Evolutionary conservation across 1,140 invertebrate genomes (phyloP), one percentile per base, ranked within the genome.

Genomic region (Brachionus manjavacas): DNA sequence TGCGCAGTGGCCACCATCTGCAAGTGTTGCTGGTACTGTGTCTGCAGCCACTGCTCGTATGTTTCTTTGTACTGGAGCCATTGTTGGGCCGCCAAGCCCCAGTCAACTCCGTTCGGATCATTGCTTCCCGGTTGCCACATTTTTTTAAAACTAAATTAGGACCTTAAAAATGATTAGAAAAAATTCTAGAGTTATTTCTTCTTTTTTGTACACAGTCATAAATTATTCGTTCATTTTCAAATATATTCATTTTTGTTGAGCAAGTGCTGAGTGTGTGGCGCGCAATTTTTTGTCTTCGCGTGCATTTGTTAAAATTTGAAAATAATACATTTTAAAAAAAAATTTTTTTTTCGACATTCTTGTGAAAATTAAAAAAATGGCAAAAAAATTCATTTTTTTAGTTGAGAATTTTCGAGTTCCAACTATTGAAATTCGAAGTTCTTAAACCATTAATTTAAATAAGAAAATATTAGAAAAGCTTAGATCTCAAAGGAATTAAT

Each of bases 1-100:
- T 81, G 79, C 25, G 64, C 79, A 46, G n/a, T 68, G 3, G 52
- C 52, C 2, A 68, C 79, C 79, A 81, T 81, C 39, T 81, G 79
- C 41, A 81, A 25, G n/a, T 81, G 79, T 7, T 81, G 79, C 14
- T 81, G 79, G 49, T 76, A 76, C 41, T 76, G 72, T 6, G 72
- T 76, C 31, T 81, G 79, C 25, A 64, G 16, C 79, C 79, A 81
- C 25, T 81, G 79, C 14, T 81, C 79, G n/a, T 64, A 81, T 7
- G 64, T 25, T 46, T 64, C 79, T 39, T 68, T 81, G 23, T 81
- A 64, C 55, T 81, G 52, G 3, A 81, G n/a, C 79, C 79, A 81
- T 68, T 81, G 79, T 14, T 81, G 79, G 23, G 79, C 52, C n/a
- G 64, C 79, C 31, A 68, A 16, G 31, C 52, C 79, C 79, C 79